phyloP scores from a whole-genome alignment of 2,888 invertebrate species.

The Mimas tiliae region DNA sequence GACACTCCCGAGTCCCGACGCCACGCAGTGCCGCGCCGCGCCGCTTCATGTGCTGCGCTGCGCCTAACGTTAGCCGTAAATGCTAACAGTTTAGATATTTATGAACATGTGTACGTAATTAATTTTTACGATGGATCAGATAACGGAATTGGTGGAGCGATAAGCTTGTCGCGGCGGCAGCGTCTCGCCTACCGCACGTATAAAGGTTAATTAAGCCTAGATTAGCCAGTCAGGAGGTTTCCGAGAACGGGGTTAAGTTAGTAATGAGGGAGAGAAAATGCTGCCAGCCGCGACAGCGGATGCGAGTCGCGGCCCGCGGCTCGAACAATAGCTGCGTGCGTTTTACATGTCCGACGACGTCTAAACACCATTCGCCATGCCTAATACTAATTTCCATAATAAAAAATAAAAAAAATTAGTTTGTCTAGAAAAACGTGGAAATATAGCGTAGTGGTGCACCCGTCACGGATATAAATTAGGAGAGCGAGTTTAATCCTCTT shows the following conservation, averaged over 20 bases:
- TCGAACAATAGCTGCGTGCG: slow-evolving; percentile 50
- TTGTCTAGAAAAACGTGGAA: slow-evolving; percentile 49
- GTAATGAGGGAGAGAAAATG: slow-evolving; percentile 46
- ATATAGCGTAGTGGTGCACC: slow-evolving; percentile 44
- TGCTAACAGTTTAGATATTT: slow-evolving; percentile 81
- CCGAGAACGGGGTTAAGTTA: slow-evolving; percentile 45
- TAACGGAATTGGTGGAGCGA: slow-evolving; percentile 75
- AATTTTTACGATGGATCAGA: slow-evolving; percentile 83
- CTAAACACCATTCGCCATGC: slow-evolving; percentile 51
- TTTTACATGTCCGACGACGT: slow-evolving; percentile 42
- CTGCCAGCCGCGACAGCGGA: slow-evolving; percentile 35
- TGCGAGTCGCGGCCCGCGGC: slow-evolving; percentile 45
- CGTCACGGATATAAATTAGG: slow-evolving; percentile 59
- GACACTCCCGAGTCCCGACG: not conserved
- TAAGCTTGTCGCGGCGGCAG: slow-evolving; percentile 71
- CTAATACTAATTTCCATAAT: slow-evolving; percentile 53
- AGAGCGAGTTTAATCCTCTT: slow-evolving; percentile 58
- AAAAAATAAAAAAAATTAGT: slow-evolving; percentile 55
- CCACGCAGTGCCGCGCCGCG: not conserved
- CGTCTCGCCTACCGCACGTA: slow-evolving; percentile 56
- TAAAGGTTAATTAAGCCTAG: slow-evolving; percentile 71
- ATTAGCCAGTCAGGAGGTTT: slow-evolving; percentile 59
- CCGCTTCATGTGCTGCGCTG: slow-evolving; percentile 34
- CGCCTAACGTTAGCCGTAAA: slow-evolving; percentile 72
- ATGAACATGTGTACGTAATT: slow-evolving; percentile 84